Percentiles rank a stretch among this genome's conserved stretches.
phyloP scores from a whole-genome alignment of 1,140 invertebrate species.

The Zaprionus tsacasi region DNA sequence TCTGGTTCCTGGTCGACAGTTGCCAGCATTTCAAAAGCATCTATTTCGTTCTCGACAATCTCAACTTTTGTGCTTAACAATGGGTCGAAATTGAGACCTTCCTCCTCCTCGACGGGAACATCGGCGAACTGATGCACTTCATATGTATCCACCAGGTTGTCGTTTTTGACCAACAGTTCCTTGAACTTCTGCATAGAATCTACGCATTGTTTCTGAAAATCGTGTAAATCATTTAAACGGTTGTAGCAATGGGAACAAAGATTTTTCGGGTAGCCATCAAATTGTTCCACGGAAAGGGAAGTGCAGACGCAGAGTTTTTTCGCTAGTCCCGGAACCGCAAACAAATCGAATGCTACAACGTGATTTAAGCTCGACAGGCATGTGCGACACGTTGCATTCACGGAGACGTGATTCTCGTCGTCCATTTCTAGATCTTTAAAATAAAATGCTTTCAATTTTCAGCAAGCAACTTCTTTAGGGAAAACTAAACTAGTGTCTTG shows the following conservation, averaged over 20 bases:
- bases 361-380: constrained; percentile 65
- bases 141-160: background rate
- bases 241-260: constrained; percentile 65
- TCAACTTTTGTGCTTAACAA: constrained; percentile 73
- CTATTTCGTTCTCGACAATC: constrained; percentile 73
- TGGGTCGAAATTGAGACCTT: constrained; percentile 65
- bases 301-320: constrained; percentile 77
- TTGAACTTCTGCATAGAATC: constrained; percentile 73
- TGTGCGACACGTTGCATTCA: constrained; percentile 73
- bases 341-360: constrained; percentile 61
- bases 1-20: constrained; percentile 69
- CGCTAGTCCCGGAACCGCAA: constrained; percentile 70
- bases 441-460: background rate
- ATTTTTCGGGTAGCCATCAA: constrained; percentile 74
- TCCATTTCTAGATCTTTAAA: constrained; percentile 42
- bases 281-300: constrained; percentile 67
- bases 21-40: constrained; percentile 78
- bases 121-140: constrained; percentile 23
- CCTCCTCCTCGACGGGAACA: constrained; percentile 53
- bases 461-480: background rate
- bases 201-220: constrained; percentile 72
- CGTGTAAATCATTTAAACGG: constrained; percentile 71
- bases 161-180: constrained; percentile 53
- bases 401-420: constrained; percentile 52
- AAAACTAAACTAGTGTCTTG: background rate